phyloP scores from a whole-genome alignment of 1,140 invertebrate genomes.

The Elymnias hypermnestra region DNA sequence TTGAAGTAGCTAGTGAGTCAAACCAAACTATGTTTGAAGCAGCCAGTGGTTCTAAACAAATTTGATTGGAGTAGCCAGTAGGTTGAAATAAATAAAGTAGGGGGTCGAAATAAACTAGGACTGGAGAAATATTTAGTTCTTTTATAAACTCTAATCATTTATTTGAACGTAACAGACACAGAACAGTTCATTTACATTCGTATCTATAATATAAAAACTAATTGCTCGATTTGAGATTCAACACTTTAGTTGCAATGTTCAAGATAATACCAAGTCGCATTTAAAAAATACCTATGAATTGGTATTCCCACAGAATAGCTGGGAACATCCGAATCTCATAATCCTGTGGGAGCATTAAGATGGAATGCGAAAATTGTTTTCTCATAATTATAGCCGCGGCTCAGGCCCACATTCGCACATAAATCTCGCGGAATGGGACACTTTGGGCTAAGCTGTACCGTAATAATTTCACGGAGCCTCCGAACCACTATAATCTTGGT shows the following conservation, averaged over 20 bases:
- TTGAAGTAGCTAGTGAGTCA: no score
- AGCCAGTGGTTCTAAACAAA: no score
- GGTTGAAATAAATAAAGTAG: no score
- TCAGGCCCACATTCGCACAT: slow-evolving; percentile 62
- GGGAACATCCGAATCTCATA: slow-evolving; percentile 37
- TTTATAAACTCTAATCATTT: no score
- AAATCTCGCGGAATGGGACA: slow-evolving; percentile 70
- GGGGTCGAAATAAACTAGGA: no score
- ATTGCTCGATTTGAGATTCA: no score
- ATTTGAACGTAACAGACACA: no score
- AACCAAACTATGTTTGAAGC: no score
- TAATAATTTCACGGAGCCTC: slow-evolving; percentile 61
- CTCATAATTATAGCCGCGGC: slow-evolving; percentile 65
- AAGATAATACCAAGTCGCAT: not conserved
- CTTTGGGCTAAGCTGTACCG: slow-evolving; percentile 61
- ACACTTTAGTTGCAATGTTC: not conserved
- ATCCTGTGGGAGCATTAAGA: slow-evolving; percentile 61
- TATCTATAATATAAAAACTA: no score
- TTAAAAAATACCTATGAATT: slow-evolving; percentile 23
- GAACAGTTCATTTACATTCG: no score
- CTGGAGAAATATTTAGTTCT: no score
- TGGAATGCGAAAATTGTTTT: slow-evolving; percentile 70
- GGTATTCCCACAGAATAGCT: slow-evolving; percentile 34
- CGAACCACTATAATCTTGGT: slow-evolving; percentile 68
- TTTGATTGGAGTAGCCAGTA: no score